Percentiles rank a stretch among this genome's conserved stretches.
Conservation (phyloP, 2,113 vertebrate species). For the Leptosomus discolor region DNA sequence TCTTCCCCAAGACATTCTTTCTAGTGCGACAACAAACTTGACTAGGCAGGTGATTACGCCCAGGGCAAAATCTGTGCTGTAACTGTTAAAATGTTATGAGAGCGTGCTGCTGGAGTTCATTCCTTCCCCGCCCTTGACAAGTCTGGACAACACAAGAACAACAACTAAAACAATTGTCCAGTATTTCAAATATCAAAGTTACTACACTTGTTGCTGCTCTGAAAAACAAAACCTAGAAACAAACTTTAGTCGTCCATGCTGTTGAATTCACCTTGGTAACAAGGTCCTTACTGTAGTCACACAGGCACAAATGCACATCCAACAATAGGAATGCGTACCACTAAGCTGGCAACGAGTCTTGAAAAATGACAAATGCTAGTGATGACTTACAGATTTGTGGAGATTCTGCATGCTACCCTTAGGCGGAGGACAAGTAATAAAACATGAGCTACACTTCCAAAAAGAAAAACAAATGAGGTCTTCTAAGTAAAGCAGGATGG, state of each 20-base stretch:
- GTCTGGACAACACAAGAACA: neutral
- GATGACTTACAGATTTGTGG: neutral
- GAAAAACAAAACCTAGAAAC: neutral
- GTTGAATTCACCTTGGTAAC: neutral
- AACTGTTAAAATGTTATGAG: neutral
- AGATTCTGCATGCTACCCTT: neutral
- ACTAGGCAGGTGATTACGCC: neutral
- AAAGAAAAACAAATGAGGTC: neutral
- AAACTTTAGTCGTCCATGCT: neutral
- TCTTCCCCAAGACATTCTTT: neutral
- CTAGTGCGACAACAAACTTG: neutral
- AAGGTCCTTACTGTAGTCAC: neutral
- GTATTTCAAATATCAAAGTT: neutral
- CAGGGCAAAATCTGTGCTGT: neutral
- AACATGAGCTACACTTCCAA: neutral
- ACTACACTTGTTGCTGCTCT: neutral
- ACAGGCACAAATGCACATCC: neutral
- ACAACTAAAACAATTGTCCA: neutral
- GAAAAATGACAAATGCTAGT: neutral
- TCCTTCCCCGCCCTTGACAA: neutral
- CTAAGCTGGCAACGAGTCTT: neutral
- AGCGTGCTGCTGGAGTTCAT: neutral
- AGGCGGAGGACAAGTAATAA: neutral
- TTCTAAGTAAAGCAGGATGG: neutral
- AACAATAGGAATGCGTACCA: accelerated